Conservation (phyloP, 2,113 vertebrate species). For the Stegastes partitus region DNA sequence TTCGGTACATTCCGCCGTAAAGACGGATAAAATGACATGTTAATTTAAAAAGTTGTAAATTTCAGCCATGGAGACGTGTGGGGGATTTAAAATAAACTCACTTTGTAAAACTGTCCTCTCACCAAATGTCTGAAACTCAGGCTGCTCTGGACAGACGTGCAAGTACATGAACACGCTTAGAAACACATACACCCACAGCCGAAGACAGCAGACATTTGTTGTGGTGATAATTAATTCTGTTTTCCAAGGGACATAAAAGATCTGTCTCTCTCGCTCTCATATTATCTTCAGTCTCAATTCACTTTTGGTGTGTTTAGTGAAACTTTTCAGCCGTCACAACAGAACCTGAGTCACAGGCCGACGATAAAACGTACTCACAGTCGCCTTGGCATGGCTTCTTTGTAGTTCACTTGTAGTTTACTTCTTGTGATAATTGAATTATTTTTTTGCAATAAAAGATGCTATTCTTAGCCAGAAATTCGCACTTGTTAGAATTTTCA, state of each 20-base stretch:
- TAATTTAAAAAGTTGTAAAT: not conserved
- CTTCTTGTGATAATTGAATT: too few relatives aligned
- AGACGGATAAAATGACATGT: not conserved
- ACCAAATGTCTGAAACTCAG: slow-evolving; percentile 52
- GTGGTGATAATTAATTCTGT: slow-evolving; percentile 73
- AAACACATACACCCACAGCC: slow-evolving; percentile 64
- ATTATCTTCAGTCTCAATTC: slow-evolving; percentile 21
- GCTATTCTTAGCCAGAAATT: too few relatives aligned
- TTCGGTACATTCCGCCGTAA: not conserved
- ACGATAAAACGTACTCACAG: too few relatives aligned
- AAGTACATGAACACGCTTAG: slow-evolving; percentile 49
- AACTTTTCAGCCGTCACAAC: not conserved
- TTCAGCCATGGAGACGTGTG: slow-evolving; percentile 1
- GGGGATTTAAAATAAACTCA: slow-evolving; percentile 3
- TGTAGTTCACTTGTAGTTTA: too few relatives aligned
- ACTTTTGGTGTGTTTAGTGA: not conserved
- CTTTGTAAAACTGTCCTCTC: slow-evolving; percentile 40
- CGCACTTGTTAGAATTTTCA: too few relatives aligned
- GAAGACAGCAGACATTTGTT: slow-evolving; percentile 70
- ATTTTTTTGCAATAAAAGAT: too few relatives aligned
- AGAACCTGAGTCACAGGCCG: too few relatives aligned
- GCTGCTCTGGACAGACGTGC: slow-evolving; percentile 44
- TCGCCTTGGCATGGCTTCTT: too few relatives aligned
- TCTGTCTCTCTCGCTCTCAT: slow-evolving; percentile 9
- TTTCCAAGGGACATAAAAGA: slow-evolving; percentile 44